Conservation (phyloP, 2,113 vertebrate species). For the Ictidomys tridecemlineatus region DNA sequence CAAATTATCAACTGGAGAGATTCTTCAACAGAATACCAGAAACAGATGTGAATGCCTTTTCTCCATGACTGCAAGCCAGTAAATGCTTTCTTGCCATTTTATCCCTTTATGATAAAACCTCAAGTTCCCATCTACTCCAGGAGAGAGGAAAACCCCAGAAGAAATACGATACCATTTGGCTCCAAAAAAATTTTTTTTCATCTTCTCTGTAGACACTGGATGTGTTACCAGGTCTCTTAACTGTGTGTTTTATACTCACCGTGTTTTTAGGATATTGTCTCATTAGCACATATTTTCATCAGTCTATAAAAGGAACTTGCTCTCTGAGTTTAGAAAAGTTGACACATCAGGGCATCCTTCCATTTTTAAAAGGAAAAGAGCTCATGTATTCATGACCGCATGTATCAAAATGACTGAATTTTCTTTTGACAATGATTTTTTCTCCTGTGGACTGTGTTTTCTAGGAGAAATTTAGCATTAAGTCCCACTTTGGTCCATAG, state of each 20-base stretch:
- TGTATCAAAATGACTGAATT: neutral
- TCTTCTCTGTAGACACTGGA: constrained; percentile 78
- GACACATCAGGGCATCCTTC: constrained; percentile 54
- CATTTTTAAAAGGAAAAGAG: constrained; percentile 73
- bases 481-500: constrained; percentile 73
- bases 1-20: constrained; percentile 86
- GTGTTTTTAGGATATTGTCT: constrained; percentile 80
- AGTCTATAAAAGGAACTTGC: constrained; percentile 68
- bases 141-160: constrained; percentile 77
- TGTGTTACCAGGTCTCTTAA: constrained; percentile 69
- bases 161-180: constrained; percentile 71
- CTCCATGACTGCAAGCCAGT: constrained; percentile 76
- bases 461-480: constrained; percentile 58
- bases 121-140: constrained; percentile 74
- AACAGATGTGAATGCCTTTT: constrained; percentile 87
- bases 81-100: constrained; percentile 79
- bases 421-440: constrained; percentile 58
- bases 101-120: constrained; percentile 83
- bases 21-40: constrained; percentile 86
- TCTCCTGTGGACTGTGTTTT: constrained; percentile 53
- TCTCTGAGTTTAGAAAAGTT: constrained; percentile 67
- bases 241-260: constrained; percentile 71
- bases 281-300: constrained; percentile 75
- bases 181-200: constrained; percentile 32
- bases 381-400: constrained; percentile 56